Percentiles rank a stretch among this genome's conserved stretches.
Conservation (phyloP, 53 echinoderm and acorn worm genomes). For the Echinarachnius parma region DNA sequence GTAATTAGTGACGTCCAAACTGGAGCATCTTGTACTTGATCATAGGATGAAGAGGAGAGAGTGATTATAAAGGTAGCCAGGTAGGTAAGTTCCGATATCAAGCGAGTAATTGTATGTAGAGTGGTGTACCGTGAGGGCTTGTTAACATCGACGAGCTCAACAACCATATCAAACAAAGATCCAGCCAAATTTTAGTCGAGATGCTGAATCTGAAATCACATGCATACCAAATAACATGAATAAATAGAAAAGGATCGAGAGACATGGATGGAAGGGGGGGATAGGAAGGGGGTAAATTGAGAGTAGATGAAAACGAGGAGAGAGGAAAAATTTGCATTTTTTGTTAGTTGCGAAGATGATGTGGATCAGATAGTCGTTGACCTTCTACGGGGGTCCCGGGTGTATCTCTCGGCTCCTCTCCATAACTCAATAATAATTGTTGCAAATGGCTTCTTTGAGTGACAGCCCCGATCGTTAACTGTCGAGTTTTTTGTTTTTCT, state of each 20-base stretch:
- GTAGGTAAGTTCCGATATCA: not conserved
- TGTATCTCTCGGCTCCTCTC: conserved; percentile 23
- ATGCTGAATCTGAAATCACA: too few species aligned
- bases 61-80: not conserved
- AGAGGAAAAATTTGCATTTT: conserved; percentile 35
- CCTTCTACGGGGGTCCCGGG: conserved; percentile 21
- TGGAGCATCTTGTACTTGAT: not conserved
- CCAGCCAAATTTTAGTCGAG: too few species aligned
- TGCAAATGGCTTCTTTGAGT: conserved; percentile 30
- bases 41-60: not conserved
- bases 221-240: not conserved
- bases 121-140: too few species aligned
- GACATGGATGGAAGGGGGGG: not conserved
- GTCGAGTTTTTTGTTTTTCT: not conserved
- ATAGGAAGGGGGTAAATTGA: not conserved
- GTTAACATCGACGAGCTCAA: too few species aligned
- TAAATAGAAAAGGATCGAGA: not conserved
- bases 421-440: conserved; percentile 44
- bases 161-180: too few species aligned
- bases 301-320: not conserved
- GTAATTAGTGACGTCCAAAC: conserved; percentile 16
- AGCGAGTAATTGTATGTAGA: too few species aligned
- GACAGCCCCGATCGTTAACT: conserved; percentile 31
- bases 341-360: conserved; percentile 22
- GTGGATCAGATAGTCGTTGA: conserved; percentile 33